Evolutionary conservation across 1,140 invertebrate genomes (phyloP).

Genomic region (Drosophila lacteicornis): DNA sequence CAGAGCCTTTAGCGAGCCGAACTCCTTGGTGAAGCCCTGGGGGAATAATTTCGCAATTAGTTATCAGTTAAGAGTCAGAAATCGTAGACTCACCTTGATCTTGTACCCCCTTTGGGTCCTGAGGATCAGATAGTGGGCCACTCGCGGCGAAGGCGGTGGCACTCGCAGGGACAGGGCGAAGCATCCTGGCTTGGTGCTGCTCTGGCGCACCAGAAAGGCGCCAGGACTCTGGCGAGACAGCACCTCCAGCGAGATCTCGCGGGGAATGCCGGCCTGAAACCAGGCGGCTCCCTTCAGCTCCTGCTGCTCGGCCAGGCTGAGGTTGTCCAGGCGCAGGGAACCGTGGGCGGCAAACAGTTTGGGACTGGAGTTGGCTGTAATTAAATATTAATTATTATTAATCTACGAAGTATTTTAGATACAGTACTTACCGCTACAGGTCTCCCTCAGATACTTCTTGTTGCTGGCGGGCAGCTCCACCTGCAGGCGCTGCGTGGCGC

Average conservation of each 20-base stretch:
- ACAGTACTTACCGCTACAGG: slow-evolving; percentile 72
- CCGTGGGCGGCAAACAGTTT: slow-evolving; percentile 87
- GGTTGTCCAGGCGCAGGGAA: slow-evolving; percentile 89
- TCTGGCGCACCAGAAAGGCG: slow-evolving; percentile 97
- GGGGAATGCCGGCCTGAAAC: slow-evolving; percentile 98
- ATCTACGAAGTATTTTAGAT: neutral
- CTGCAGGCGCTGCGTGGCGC: slow-evolving; percentile 69
- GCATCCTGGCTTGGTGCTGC: slow-evolving; percentile 96
- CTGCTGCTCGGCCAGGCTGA: slow-evolving; percentile 91
- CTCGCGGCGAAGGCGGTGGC: slow-evolving; percentile 95
- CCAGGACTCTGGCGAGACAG: slow-evolving; percentile 96
- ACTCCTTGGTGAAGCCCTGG: slow-evolving; percentile 98
- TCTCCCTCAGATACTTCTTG: slow-evolving; percentile 82
- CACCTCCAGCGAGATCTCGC: slow-evolving; percentile 97
- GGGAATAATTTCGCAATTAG: neutral
- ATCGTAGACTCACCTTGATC: slow-evolving; percentile 91
- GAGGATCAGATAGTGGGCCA: slow-evolving; percentile 98
- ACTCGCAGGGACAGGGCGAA: slow-evolving; percentile 97
- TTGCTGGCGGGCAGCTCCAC: slow-evolving; percentile 64
- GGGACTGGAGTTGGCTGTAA: slow-evolving; percentile 81
- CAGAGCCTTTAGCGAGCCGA: slow-evolving; percentile 93
- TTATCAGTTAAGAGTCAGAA: too few relatives aligned
- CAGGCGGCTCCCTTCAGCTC: slow-evolving; percentile 94
- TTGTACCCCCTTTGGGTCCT: slow-evolving; percentile 96
- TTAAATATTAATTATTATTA: neutral